phyloP scores from a whole-genome alignment of 2,113 vertebrate species.

The Perca fluviatilis region DNA sequence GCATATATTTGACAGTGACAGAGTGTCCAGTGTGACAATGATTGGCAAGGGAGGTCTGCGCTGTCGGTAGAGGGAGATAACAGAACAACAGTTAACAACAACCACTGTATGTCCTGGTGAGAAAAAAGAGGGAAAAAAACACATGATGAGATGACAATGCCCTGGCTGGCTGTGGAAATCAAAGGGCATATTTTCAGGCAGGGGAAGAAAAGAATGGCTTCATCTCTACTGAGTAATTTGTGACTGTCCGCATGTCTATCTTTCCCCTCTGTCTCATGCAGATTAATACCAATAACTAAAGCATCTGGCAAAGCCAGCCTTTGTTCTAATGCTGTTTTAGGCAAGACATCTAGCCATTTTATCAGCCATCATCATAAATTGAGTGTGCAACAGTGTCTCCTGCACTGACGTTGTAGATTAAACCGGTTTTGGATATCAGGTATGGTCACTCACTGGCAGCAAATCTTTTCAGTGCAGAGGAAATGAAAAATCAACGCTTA shows the following conservation, averaged over 20 bases:
- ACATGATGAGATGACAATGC: slow-evolving; percentile 16
- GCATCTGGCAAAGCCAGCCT: not conserved
- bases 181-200: not conserved
- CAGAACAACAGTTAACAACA: not conserved
- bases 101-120: not conserved
- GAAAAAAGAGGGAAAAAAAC: not conserved
- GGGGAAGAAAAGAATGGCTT: not conserved
- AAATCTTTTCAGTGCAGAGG: too few species aligned
- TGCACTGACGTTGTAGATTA: not conserved
- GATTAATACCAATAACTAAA: not conserved
- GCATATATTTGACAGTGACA: slow-evolving; percentile 29
- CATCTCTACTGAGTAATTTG: not conserved
- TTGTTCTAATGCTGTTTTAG: not conserved
- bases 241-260: not conserved
- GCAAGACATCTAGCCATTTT: not conserved
- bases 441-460: not conserved
- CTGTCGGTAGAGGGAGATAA: not conserved
- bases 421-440: not conserved
- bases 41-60: slow-evolving; percentile 10
- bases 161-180: not conserved
- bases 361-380: not conserved
- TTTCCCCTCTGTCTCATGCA: not conserved
- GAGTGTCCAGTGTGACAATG: slow-evolving; percentile 37
- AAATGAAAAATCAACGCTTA: not conserved
- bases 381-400: not conserved